Conservation (phyloP, 1,140 invertebrate species). For the Trichonephila inaurata region DNA sequence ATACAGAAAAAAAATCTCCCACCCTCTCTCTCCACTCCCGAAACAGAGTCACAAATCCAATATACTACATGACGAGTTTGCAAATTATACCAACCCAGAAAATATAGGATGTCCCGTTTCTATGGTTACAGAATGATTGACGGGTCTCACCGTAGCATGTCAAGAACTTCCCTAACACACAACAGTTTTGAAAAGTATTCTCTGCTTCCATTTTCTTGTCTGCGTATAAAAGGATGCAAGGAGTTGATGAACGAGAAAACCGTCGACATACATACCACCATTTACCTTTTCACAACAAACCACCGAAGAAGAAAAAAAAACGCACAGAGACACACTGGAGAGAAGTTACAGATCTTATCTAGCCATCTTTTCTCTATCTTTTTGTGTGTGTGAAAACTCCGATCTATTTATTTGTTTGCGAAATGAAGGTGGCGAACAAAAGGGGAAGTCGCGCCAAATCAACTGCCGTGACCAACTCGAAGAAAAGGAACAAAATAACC, state of each 20-base stretch:
- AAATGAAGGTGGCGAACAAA: conserved; percentile 34
- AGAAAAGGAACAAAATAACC: conserved; percentile 7
- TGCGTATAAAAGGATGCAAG: neutral
- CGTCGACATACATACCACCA: conserved; percentile 36
- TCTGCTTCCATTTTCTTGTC: neutral
- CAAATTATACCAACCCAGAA: neutral
- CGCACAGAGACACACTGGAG: neutral
- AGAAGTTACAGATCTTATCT: neutral
- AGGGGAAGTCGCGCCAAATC: conserved; percentile 30
- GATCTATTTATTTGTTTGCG: conserved; percentile 60
- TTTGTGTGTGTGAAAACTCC: conserved; percentile 39
- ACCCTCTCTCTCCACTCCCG: neutral
- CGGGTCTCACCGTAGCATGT: conserved; percentile 6
- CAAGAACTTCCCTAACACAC: neutral
- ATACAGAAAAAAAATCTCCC: no score
- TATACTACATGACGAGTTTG: neutral
- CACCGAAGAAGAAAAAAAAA: neutral
- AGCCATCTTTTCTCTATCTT: conserved; percentile 19
- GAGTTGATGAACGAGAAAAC: conserved; percentile 20
- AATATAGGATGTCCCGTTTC: neutral
- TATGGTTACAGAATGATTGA: neutral
- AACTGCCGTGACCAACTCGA: conserved; percentile 31
- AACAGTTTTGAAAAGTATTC: neutral
- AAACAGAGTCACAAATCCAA: neutral
- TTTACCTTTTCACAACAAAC: conserved; percentile 16